phyloP scores from a whole-genome alignment of 1,140 invertebrate species.

The Hyles euphorbiae region DNA sequence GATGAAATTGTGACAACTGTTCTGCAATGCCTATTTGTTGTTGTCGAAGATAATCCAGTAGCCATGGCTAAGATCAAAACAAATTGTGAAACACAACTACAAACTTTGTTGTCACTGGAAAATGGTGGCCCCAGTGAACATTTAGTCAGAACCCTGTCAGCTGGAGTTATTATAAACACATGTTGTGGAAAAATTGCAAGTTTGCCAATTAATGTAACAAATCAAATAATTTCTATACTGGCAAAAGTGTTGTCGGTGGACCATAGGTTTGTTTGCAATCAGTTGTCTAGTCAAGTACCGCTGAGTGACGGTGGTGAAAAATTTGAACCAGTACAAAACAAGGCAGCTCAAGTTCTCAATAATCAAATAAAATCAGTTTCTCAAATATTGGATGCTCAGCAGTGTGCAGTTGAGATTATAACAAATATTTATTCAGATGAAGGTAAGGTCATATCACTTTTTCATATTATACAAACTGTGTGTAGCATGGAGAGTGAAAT shows the following conservation, averaged over 20 bases:
- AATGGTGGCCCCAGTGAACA: slow-evolving; percentile 61
- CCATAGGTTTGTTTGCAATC: slow-evolving; percentile 58
- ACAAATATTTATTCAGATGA: slow-evolving; percentile 82
- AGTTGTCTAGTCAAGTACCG: slow-evolving; percentile 71
- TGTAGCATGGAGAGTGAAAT: no score
- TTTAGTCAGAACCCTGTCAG: slow-evolving; percentile 75
- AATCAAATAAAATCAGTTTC: slow-evolving; percentile 70
- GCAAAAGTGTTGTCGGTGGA: slow-evolving; percentile 68
- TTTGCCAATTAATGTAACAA: slow-evolving; percentile 49
- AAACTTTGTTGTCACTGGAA: slow-evolving; percentile 66
- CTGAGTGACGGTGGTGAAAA: slow-evolving; percentile 43
- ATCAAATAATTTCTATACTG: slow-evolving; percentile 65
- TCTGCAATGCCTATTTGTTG: slow-evolving; percentile 80
- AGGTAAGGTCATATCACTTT: slow-evolving; percentile 54
- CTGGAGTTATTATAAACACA: slow-evolving; percentile 75
- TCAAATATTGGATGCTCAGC: slow-evolving; percentile 78
- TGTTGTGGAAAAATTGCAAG: slow-evolving; percentile 55
- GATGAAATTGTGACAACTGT: slow-evolving; percentile 77
- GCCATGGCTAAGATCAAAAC: slow-evolving; percentile 72
- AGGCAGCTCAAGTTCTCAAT: slow-evolving; percentile 46
- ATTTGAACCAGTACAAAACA: slow-evolving; percentile 40
- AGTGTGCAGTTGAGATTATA: slow-evolving; percentile 81
- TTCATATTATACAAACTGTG: background rate
- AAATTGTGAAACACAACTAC: slow-evolving; percentile 62
- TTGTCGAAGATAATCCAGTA: slow-evolving; percentile 80